phyloP scores from a whole-genome alignment of 2,113 vertebrate species.

The Laticauda laticaudata region DNA sequence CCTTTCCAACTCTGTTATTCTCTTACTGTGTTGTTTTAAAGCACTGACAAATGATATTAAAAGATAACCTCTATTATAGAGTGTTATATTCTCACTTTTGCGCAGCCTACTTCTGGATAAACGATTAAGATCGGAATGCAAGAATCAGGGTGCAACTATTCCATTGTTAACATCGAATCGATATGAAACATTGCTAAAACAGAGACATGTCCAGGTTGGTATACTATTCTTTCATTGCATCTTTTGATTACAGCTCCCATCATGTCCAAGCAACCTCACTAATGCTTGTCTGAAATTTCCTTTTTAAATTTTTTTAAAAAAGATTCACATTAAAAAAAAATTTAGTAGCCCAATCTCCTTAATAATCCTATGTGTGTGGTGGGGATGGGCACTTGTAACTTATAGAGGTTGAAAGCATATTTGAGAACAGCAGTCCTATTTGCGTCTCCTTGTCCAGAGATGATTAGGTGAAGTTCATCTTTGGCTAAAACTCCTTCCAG shows the following conservation, averaged over 20 bases:
- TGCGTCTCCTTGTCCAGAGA: not conserved
- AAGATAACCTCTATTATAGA: not conserved
- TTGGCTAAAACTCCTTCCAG: not conserved
- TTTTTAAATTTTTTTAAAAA: not conserved
- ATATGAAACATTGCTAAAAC: constrained; percentile 84
- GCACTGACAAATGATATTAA: not conserved
- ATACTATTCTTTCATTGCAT: not conserved
- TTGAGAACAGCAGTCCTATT: not conserved
- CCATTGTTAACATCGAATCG: constrained; percentile 80
- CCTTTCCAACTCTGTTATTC: not conserved
- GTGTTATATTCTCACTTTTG: not conserved
- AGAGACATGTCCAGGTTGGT: constrained; percentile 86
- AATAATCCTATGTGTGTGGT: not conserved
- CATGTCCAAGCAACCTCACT: not conserved
- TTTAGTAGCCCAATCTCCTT: not conserved
- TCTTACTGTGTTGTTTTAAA: not conserved
- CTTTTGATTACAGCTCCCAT: not conserved
- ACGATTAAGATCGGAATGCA: constrained; percentile 83
- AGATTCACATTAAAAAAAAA: not conserved
- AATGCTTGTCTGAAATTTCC: not conserved
- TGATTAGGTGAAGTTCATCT: not conserved
- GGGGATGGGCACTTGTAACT: not conserved
- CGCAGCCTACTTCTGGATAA: constrained; percentile 84
- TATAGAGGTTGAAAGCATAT: not conserved
- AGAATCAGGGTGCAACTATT: constrained; percentile 83